Base-by-base conservation (phyloP, 1,140 invertebrate genomes). In the Monomorium pharaonis region DNA sequence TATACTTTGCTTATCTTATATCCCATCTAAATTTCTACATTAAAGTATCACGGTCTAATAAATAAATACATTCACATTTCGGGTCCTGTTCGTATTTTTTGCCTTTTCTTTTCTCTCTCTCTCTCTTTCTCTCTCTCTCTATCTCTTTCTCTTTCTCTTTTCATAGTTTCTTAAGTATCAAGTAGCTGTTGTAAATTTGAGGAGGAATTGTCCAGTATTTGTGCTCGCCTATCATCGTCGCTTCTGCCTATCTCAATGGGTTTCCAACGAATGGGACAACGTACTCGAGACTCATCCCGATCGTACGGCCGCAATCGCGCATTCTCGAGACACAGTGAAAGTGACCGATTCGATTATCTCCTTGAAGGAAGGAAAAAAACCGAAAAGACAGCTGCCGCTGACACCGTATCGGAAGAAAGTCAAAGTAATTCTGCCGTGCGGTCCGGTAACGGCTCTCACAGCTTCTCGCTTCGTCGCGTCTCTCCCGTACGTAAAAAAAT, bases 341-440 rank as follows among this genome's bases (percentile, higher is more conserved):
- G 88, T 84, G 74, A 89, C 51, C 54, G 30, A 54, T 30, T 51
- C 54, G 77, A 87, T 89, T 89, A 89, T 89, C 74, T 85, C 76
- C 58, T 30, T 14, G 60, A 85, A 75, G 85, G 74, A 69, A 86
- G n/a, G 86, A 89, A 89, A 58, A 65, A 78, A 33, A 37, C 30
- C 44, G 65, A 72, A 72, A 69, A 42, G 84, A 33, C 88, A 85
- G 88, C 84, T 88, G 88, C 74, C 69, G 49, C 62, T 21, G 76
- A 87, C 78, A 67, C 76, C 83, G 77, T 76, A 87, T 90, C 56
- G 80, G 51, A 89, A 89, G 89, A 90, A 89, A 90, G 89, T 89
- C 85, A 70, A 86, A 89, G 63, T 84, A 75, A 78, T 56, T 49
- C 33, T 47, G 21, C 27, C 69, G 27, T 24, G 67, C 18, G 54